Evolutionary conservation across 2,888 invertebrate genomes (phyloP), one percentile per base, ranked within the genome.

Genomic region (Altica lythri): DNA sequence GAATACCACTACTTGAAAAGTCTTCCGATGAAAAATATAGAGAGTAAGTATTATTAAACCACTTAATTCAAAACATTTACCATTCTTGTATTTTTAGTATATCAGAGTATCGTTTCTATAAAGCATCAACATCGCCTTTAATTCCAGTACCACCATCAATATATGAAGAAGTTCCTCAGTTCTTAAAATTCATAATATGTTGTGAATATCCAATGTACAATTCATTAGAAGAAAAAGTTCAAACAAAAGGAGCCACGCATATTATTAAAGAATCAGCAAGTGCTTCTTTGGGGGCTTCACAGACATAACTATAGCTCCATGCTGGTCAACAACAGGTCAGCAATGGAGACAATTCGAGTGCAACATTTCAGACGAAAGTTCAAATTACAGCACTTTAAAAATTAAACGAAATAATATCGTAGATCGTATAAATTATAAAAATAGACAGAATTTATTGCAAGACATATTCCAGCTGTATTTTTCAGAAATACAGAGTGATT

Each of bases 121-220:
- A 95, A 75, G 81, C 86, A 37, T 89, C 89, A 2, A 95, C 94
- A 38, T 94, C 94, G 54, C 92, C 93, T 1, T 76, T 95, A 67
- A 90, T 95, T 72, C 94, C 92, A 3, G 86, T 95, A 55, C 94
- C 94, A 5, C 90, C 92, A 0, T 83, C 88, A 1, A 85, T 93
- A 37, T 95, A 94, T 76, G 86, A 86, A n/a, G 90, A 90, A 72
- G 89, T 94, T 32, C 94, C 94, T 1, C 81, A 82, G 68, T 88
- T 88, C 60, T 75, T 95, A 42, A 94, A 94, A 75, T 90, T 86
- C 70, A 80, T 91, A 13, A 74, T 92, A 38, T 94, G 94, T 75
- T 94, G 92, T 71, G 95, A 95, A 74, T 92, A 86, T 69, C 93
- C 94, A 0, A 81, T 94, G 53, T 95, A 95, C 73, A 87, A 94